A percentile compares a stretch with the other conserved stretches of the same genome.
Conservation (phyloP, 2,113 vertebrate genomes). For the Todiramphus chloris region DNA sequence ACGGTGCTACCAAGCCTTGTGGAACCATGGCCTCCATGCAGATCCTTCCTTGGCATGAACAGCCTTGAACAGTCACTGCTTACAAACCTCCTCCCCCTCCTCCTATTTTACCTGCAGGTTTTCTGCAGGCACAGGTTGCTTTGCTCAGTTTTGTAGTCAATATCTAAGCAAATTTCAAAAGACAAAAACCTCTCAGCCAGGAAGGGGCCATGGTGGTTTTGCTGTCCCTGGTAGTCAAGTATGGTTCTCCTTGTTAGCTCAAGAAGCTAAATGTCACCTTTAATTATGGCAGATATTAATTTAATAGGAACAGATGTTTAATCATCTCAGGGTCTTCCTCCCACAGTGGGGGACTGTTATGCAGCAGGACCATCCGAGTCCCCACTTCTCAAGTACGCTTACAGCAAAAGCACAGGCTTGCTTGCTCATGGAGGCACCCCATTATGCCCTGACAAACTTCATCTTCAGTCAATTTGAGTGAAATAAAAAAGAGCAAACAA, state of each 20-base stretch:
- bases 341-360: rapidly evolving
- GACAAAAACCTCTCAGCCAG: background rate
- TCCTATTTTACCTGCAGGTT: background rate
- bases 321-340: background rate
- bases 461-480: background rate
- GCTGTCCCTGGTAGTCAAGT: background rate
- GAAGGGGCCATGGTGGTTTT: background rate
- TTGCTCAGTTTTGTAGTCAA: background rate
- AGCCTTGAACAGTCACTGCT: background rate
- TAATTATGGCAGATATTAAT: background rate
- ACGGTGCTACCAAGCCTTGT: background rate
- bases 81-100: background rate
- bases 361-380: background rate
- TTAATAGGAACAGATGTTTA: slow-evolving; percentile 5
- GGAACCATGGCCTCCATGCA: background rate
- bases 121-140: background rate
- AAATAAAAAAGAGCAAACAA: background rate
- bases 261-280: background rate
- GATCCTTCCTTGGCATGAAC: rapidly evolving
- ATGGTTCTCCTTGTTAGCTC: background rate
- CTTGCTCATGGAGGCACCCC: background rate
- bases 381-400: background rate
- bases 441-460: background rate
- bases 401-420: background rate
- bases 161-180: background rate